A percentile compares a stretch with the other conserved stretches of the same genome.
Evolutionary conservation across 2,113 vertebrate species (phyloP).

Genomic region (Trichomycterus rosablanca): DNA sequence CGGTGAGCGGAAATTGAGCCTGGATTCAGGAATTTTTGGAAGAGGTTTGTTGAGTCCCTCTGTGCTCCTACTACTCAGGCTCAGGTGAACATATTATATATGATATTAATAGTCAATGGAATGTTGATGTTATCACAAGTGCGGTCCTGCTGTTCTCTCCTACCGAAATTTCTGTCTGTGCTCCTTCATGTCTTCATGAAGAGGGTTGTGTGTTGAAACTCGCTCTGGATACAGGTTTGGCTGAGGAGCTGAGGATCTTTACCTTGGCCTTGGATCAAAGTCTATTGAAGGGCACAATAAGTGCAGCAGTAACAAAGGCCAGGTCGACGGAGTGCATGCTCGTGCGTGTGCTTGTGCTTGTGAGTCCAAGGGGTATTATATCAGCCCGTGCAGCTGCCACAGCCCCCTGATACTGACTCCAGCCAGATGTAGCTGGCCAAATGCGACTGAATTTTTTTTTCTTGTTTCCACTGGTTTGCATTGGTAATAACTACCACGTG

Average conservation of each 20-base stretch:
- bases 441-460: conserved; percentile 3
- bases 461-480: conserved; percentile 10
- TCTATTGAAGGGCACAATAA: conserved; percentile 1
- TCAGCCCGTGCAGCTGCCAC: background rate
- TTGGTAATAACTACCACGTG: conserved; percentile 46
- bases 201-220: conserved; percentile 7
- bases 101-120: conserved; percentile 26
- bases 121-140: conserved; percentile 30
- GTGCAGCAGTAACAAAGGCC: conserved; percentile 12
- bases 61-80: background rate
- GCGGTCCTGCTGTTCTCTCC: conserved; percentile 1
- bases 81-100: conserved; percentile 26
- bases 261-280: conserved; percentile 30
- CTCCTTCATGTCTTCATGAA: too few relatives aligned
- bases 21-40: conserved; percentile 40
- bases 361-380: background rate
- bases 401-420: conserved; percentile 2
- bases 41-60: conserved; percentile 14
- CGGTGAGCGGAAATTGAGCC: conserved; percentile 18
- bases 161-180: background rate
- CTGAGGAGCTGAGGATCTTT: conserved; percentile 17
- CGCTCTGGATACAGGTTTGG: conserved; percentile 1
- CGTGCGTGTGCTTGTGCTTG: background rate
- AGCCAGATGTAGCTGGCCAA: background rate
- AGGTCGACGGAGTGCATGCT: background rate